Base-by-base conservation (phyloP, 1,140 invertebrate species). In the Cephus cinctus region DNA sequence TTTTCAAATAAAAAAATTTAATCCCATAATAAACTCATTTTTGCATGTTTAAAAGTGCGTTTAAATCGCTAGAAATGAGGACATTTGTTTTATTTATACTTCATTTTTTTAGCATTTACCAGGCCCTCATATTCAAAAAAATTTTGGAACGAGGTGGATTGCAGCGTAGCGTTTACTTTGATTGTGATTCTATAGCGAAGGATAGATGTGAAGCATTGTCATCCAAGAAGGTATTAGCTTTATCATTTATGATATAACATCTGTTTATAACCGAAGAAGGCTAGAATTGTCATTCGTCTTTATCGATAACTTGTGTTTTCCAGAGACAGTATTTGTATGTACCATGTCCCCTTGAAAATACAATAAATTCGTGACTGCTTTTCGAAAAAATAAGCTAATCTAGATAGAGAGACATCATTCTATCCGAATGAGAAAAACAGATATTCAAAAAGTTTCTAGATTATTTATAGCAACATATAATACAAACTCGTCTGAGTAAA, bases 61-160 rank as follows among this genome's bases (percentile, higher is more conserved):
- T 40, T 14, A 32, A 19, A 31, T 42, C n/a, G n/a, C n/a, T 49
- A 18, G 38, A 43, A 14, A 38, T 23, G 41, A 35, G 9, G 18
- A 30, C 11, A 30, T 12, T 30, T 11, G 12, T 30, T 30, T 30
- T 30, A 30, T 30, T 30, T 30, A 32, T 31, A 43, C 27, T 27
- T 55, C 40, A 16, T 53, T 47, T 42, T 68, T 69, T 15, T 45
- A 78, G 75, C 25, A 53, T 76, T 19, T 75, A 71, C 50, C 63
- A 72, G n/a, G 67, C 70, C 11, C 54, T 76, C 1, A 56, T 78
- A 51, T 77, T 74, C 53, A 65, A 70, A 15, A 71, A 73, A 56
- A 69, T 78, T 43, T 42, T 78, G 18, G 53, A 65, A 43, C 63
- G 54, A 6, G 60, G 68, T 56, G 73, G 69, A 21, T 27, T 73